Base-by-base conservation (phyloP, 23 tunicate genomes). In the Pegea sp. region DNA sequence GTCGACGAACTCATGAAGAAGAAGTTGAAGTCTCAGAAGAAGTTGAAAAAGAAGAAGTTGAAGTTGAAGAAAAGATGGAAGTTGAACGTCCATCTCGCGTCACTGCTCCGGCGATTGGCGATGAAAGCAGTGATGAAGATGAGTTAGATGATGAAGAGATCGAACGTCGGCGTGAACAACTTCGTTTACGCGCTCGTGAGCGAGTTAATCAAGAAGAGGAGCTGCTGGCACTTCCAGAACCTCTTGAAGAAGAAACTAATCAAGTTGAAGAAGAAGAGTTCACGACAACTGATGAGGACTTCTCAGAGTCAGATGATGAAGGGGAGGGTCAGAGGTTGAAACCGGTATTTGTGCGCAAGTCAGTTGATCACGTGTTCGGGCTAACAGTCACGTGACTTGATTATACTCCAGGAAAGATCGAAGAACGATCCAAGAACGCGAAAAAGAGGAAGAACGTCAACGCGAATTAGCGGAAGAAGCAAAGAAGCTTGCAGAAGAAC, bases 331-430 rank as follows among this genome's bases (percentile, higher is more conserved):
- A 77, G 18, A 60, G 99, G 53, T 54, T 91, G 28, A 91, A 91
- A 63, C 99, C 99, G 26, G 99, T 91, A 31, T 91, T 91, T 59
- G 99, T 91, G 0, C 59, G 99, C 49, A 72, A 78, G 81, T 71
- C 65, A 64, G 72, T 31, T 43, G 26, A 38, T 38, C 46, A 38
- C 16, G 11, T 38, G 46, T 16, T 38, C 11, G 16, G 44, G 8
- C 8, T 25, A 26, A 19, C 8, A 19, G 11, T 16, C 11, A 38
- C 46, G 16, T 8, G 11, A 38, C 11, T 38, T 38, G 11, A 38
- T 38, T 38, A 16, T 38, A 8, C 16, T 38, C 46, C 38, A 74
- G 84, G 53, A 84, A 84, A 44, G 95, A 84, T 48, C 70, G 95
- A 26, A 56, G 73, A 26, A 84, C 95, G 1, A 84, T 84, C 13